Conservation (phyloP, 2,797 vertebrate genomes). For the Xyrichtys novacula region DNA sequence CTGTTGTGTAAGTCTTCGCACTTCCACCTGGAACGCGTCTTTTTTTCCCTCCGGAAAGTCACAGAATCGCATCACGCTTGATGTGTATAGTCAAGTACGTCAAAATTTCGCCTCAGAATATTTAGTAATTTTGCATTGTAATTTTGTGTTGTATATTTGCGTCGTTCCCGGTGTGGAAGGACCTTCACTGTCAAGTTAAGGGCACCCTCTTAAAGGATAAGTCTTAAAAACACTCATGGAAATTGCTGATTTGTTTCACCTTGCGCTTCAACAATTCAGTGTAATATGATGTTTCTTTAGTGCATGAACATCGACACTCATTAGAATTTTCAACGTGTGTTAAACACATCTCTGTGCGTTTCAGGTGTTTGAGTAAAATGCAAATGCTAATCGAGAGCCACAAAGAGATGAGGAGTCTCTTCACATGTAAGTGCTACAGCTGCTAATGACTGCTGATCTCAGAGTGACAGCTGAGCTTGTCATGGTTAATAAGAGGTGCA, state of each 20-base stretch:
- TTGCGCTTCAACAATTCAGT: background rate
- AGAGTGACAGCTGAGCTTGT: conserved; percentile 9
- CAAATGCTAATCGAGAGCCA: conserved; percentile 34
- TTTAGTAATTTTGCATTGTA: too few relatives aligned
- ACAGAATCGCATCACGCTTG: too few relatives aligned
- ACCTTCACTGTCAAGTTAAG: conserved; percentile 4
- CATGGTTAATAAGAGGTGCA: conserved; percentile 35
- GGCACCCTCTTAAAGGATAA: background rate
- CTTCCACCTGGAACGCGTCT: too few relatives aligned
- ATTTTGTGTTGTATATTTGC: too few relatives aligned
- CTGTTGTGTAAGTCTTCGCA: too few relatives aligned
- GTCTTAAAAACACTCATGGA: background rate
- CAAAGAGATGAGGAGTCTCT: conserved; percentile 20
- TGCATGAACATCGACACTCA: too few relatives aligned
- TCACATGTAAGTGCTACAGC: conserved; percentile 37
- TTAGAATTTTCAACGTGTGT: background rate
- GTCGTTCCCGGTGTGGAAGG: too few relatives aligned
- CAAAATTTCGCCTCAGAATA: too few relatives aligned
- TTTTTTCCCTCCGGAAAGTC: too few relatives aligned
- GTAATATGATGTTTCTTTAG: background rate
- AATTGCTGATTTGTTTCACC: background rate
- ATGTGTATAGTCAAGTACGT: too few relatives aligned
- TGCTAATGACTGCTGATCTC: conserved; percentile 49
- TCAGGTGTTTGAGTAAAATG: conserved; percentile 40
- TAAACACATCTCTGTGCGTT: background rate